Evolutionary conservation across 1,140 invertebrate species (phyloP).

Genomic region (Rhopalosiphum padi): DNA sequence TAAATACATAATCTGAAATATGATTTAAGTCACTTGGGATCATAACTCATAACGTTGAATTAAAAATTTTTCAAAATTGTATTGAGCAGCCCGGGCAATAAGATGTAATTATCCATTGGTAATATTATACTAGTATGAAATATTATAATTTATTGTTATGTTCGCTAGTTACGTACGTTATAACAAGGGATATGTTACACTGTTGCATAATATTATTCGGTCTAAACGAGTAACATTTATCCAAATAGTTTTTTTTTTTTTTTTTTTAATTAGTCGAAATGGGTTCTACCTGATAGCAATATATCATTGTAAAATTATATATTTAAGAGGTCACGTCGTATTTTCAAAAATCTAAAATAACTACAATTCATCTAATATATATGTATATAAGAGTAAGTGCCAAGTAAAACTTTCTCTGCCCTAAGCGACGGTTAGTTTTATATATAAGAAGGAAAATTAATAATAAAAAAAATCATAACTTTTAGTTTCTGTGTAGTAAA

Average conservation of each 20-base stretch:
- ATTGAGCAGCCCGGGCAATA: neutral
- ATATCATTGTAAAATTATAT: neutral
- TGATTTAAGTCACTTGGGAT: neutral
- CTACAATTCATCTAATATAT: neutral
- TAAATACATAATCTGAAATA: neutral
- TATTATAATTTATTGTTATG: slow-evolving; percentile 1
- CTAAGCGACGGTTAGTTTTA: neutral
- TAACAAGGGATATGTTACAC: neutral
- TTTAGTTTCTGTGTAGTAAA: neutral
- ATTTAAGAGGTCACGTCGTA: neutral
- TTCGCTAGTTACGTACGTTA: neutral
- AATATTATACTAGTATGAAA: neutral
- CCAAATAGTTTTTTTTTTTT: neutral
- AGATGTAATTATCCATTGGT: neutral
- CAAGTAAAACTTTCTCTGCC: neutral
- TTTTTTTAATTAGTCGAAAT: neutral
- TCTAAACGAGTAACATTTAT: neutral
- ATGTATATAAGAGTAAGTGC: neutral
- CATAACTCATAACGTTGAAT: neutral
- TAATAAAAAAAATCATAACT: slow-evolving; percentile 41
- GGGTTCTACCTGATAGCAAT: neutral
- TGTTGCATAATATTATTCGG: neutral
- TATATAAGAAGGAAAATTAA: neutral
- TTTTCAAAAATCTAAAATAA: neutral
- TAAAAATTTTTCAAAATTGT: neutral